Conservation (phyloP, 1,140 invertebrate species). For the honey bee (Apis mellifera) region DNA sequence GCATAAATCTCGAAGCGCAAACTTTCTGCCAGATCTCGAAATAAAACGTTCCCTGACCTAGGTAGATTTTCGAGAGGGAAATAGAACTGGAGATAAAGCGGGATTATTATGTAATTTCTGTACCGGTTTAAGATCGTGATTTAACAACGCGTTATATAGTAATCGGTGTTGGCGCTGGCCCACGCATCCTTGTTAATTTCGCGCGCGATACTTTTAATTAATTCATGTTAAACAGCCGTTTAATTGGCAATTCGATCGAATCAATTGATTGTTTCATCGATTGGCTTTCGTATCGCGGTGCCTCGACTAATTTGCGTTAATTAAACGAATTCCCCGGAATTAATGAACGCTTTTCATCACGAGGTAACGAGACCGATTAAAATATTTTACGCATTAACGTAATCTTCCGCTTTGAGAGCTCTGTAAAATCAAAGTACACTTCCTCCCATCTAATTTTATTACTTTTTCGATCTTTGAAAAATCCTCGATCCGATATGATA, state of each 20-base stretch:
- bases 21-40: not conserved
- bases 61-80: not conserved
- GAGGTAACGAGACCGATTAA: not conserved
- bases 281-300: not conserved
- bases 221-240: not conserved
- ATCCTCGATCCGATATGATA: too few species aligned
- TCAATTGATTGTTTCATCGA: conserved; percentile 16
- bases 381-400: not conserved
- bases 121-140: not conserved
- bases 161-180: not conserved
- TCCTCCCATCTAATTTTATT: too few species aligned
- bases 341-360: not conserved
- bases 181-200: not conserved
- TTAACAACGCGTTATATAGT: not conserved
- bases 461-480: too few species aligned
- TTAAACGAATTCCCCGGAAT: conserved; percentile 14
- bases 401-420: not conserved
- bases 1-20: conserved; percentile 21
- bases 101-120: not conserved
- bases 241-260: conserved; percentile 30
- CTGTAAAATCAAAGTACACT: not conserved
- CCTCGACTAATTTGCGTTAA: conserved; percentile 12
- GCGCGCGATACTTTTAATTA: conserved; percentile 8
- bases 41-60: not conserved
- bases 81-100: too few species aligned